A percentile compares a stretch with the other conserved stretches of the same genome.
Evolutionary conservation across 2,888 invertebrate species (phyloP).

Genomic region (Heliconius cydno): DNA sequence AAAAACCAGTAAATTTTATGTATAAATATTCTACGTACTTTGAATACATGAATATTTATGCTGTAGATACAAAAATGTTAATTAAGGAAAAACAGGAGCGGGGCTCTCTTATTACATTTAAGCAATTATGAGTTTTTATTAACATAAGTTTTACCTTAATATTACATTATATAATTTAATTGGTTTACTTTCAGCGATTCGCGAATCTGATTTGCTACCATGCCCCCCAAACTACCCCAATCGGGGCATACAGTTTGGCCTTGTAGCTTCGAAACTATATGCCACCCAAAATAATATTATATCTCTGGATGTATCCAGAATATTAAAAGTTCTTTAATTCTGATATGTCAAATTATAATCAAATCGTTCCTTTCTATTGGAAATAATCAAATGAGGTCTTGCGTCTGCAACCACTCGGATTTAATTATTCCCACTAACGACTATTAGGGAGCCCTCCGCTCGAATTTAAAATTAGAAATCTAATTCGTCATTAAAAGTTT

Average conservation of each 20-base stretch:
- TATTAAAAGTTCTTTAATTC: background rate
- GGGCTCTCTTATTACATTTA: slow-evolving; percentile 19
- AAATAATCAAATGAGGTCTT: slow-evolving; percentile 28
- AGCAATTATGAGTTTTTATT: slow-evolving; percentile 21
- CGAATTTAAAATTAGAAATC: slow-evolving; percentile 64
- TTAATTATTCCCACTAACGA: slow-evolving; percentile 31
- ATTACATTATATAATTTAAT: background rate
- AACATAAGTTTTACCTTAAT: slow-evolving; percentile 24
- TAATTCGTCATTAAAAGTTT: slow-evolving; percentile 67
- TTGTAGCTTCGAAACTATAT: too few species aligned
- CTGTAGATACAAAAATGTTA: slow-evolving; percentile 29
- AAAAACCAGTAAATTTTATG: background rate
- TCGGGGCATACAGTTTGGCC: too few species aligned
- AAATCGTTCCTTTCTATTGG: background rate
- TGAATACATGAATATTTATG: slow-evolving; percentile 30
- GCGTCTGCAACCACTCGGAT: slow-evolving; percentile 12
- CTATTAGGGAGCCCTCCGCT: slow-evolving; percentile 26
- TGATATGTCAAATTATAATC: background rate
- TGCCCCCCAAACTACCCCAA: too few species aligned
- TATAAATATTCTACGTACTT: slow-evolving; percentile 23
- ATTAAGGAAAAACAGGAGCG: slow-evolving; percentile 30
- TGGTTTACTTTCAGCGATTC: background rate
- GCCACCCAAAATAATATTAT: too few species aligned
- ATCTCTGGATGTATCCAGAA: background rate
- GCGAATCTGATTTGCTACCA: background rate